Conservation (phyloP, 2,888 invertebrate species). For the Harpagoxenus sublaevis region DNA sequence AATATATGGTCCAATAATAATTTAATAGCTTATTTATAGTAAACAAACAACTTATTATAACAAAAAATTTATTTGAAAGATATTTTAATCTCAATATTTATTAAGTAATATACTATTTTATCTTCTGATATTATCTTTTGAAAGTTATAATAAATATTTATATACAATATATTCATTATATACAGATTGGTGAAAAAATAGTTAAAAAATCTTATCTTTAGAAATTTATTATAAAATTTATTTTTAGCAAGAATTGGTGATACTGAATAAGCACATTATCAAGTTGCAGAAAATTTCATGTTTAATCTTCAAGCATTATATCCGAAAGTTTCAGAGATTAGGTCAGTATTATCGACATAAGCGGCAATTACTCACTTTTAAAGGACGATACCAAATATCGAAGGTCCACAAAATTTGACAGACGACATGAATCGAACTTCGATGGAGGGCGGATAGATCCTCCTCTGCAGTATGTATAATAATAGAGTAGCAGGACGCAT, state of each 20-base stretch:
- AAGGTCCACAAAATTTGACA: conserved; percentile 31
- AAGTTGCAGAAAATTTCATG: neutral
- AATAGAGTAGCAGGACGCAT: conserved; percentile 76
- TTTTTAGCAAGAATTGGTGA: neutral
- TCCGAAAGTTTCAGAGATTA: neutral
- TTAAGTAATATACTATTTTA: neutral
- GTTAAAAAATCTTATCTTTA: neutral
- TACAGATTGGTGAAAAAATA: too few species aligned
- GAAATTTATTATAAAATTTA: neutral
- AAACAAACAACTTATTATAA: conserved; percentile 9
- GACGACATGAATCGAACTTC: conserved; percentile 38
- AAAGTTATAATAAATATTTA: conserved; percentile 11
- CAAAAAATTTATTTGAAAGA: conserved; percentile 3
- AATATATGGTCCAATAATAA: neutral
- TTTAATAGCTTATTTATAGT: neutral
- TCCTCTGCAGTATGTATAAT: conserved; percentile 73
- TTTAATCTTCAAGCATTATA: neutral
- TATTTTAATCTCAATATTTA: neutral
- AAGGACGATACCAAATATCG: conserved; percentile 19
- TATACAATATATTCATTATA: neutral
- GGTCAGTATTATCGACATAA: conserved; percentile 37
- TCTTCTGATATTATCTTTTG: neutral
- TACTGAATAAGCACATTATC: neutral
- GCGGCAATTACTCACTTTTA: conserved; percentile 37
- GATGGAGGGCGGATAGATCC: conserved; percentile 64